Conservation (phyloP, 2,113 vertebrate species). For the Pluvianellus socialis region DNA sequence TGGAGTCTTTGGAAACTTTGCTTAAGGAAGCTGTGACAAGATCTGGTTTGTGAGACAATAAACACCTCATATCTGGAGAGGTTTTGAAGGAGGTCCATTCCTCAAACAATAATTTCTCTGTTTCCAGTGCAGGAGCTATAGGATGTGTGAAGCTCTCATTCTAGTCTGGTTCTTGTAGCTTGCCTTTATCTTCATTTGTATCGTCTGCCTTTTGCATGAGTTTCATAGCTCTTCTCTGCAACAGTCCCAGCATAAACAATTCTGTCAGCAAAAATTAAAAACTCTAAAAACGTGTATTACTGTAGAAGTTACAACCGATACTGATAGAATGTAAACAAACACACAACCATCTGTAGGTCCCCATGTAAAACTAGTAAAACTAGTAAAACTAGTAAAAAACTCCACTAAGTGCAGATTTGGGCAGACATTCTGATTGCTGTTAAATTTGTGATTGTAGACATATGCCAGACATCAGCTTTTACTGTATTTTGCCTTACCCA, state of each 20-base stretch:
- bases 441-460: not conserved
- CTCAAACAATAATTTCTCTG: not conserved
- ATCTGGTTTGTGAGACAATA: not conserved
- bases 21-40: not conserved
- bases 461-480: not conserved
- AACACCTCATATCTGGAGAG: not conserved
- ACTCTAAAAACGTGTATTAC: not conserved
- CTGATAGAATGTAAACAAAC: not conserved
- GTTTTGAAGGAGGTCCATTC: not conserved
- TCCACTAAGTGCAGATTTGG: not conserved
- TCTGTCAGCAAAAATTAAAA: not conserved
- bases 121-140: not conserved
- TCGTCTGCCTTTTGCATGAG: not conserved
- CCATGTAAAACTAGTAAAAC: not conserved
- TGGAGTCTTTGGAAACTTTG: not conserved
- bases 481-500: not conserved
- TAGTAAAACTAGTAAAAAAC: not conserved
- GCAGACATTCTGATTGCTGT: not conserved
- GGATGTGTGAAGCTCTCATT: not conserved
- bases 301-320: not conserved
- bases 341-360: not conserved
- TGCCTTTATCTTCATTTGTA: not conserved
- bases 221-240: not conserved
- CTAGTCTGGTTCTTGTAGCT: not conserved
- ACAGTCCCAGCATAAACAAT: not conserved